Conservation (phyloP, 2,888 invertebrate genomes). For the Hirtodrosophila trivittata region DNA sequence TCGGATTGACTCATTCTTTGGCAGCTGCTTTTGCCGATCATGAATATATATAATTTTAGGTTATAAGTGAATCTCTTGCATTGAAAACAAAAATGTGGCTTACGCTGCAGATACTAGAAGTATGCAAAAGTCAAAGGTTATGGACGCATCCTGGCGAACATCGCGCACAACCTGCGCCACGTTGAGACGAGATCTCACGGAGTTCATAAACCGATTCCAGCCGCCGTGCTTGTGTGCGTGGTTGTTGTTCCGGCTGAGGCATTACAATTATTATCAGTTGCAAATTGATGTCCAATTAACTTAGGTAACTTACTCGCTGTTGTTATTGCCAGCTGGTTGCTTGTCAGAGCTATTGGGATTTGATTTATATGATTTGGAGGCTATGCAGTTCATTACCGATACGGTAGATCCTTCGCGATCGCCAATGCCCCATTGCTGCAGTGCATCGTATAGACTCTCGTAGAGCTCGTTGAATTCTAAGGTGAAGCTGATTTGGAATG, state of each 20-base stretch:
- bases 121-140: conserved; percentile 91
- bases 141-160: conserved; percentile 87
- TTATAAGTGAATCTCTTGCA: too few species aligned
- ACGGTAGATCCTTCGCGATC: conserved; percentile 86
- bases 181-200: conserved; percentile 88
- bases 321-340: conserved; percentile 6
- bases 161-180: conserved; percentile 89
- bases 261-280: background rate
- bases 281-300: background rate
- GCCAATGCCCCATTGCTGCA: conserved; percentile 87
- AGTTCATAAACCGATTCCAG: conserved; percentile 88
- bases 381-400: conserved; percentile 87
- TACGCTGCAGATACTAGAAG: conserved; percentile 89
- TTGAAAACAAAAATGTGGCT: conserved; percentile 30
- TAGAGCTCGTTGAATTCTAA: conserved; percentile 86
- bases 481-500: conserved; percentile 86
- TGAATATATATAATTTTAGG: too few species aligned
- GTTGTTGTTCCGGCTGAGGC: conserved; percentile 45
- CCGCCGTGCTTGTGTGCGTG: conserved; percentile 78
- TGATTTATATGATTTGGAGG: conserved; percentile 79
- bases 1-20: too few species aligned
- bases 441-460: conserved; percentile 86
- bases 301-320: conserved; percentile 42
- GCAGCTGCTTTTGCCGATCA: too few species aligned
- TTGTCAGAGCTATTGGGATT: conserved; percentile 45